Evolutionary conservation across 1,140 invertebrate species (phyloP).

Genomic region (Saccostrea echinata): DNA sequence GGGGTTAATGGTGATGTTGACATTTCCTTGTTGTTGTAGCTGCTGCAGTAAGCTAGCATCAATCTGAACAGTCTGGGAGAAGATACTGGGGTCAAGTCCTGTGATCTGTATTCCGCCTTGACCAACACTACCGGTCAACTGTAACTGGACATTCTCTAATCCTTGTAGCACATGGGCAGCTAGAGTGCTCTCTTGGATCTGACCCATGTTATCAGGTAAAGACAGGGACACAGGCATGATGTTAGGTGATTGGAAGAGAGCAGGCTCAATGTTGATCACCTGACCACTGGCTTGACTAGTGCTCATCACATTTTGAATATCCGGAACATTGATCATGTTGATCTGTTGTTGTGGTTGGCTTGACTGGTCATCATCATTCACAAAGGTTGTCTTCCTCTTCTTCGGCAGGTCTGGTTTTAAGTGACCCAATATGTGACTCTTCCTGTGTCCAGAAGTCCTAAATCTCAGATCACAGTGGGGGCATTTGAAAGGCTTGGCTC

Average conservation of each 20-base stretch:
- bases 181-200: conserved; percentile 66
- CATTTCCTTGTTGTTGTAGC: conserved; percentile 79
- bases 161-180: conserved; percentile 71
- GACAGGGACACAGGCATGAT: conserved; percentile 75
- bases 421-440: conserved; percentile 80
- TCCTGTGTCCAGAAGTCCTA: conserved; percentile 81
- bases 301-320: conserved; percentile 52
- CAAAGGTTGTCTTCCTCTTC: conserved; percentile 46
- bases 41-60: conserved; percentile 81
- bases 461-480: conserved; percentile 84
- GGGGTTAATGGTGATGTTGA: conserved; percentile 79
- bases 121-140: conserved; percentile 75
- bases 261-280: conserved; percentile 76
- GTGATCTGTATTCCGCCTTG: conserved; percentile 79
- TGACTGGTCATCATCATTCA: conserved; percentile 32
- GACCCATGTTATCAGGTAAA: conserved; percentile 61
- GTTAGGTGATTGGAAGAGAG: conserved; percentile 67
- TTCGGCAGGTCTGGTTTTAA: conserved; percentile 74
- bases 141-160: conserved; percentile 78
- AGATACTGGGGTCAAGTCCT: conserved; percentile 77
- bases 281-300: conserved; percentile 63
- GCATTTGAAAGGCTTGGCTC: conserved; percentile 86
- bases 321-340: conserved; percentile 26
- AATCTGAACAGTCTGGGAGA: conserved; percentile 80
- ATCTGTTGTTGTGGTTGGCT: conserved; percentile 51